Percentiles rank a stretch among this genome's conserved stretches.
Evolutionary conservation across 2,888 invertebrate genomes (phyloP).

Genomic region (Herminia tarsipennalis): DNA sequence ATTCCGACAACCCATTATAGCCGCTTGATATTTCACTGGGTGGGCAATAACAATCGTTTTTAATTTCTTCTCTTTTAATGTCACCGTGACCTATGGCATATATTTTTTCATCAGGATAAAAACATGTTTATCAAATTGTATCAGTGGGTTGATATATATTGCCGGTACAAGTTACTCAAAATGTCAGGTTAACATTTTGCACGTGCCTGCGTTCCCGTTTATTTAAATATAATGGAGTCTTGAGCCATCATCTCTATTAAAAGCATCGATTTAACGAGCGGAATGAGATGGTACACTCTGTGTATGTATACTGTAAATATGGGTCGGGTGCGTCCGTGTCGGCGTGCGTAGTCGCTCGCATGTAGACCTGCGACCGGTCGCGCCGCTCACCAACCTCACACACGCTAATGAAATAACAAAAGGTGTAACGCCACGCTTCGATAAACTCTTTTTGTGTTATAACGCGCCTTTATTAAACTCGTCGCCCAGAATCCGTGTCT

Average conservation of each 20-base stretch:
- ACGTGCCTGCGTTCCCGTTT: slow-evolving; percentile 59
- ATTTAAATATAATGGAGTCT: slow-evolving; percentile 70
- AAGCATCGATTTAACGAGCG: slow-evolving; percentile 79
- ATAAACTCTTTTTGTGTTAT: slow-evolving; percentile 51
- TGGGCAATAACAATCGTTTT: too few species aligned
- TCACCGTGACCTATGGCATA: slow-evolving; percentile 46
- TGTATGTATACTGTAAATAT: slow-evolving; percentile 58
- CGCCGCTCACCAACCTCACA: slow-evolving; percentile 27
- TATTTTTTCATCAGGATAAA: slow-evolving; percentile 36
- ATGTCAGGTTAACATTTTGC: slow-evolving; percentile 66
- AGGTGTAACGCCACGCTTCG: slow-evolving; percentile 53
- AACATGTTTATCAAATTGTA: slow-evolving; percentile 39
- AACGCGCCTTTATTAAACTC: slow-evolving; percentile 32
- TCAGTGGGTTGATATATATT: slow-evolving; percentile 33
- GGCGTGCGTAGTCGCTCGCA: slow-evolving; percentile 51
- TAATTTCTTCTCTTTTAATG: too few species aligned
- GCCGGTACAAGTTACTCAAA: slow-evolving; percentile 44
- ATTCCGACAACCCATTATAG: neutral
- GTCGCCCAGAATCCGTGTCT: slow-evolving; percentile 24
- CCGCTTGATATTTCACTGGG: neutral
- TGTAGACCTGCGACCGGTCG: slow-evolving; percentile 47
- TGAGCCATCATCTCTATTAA: slow-evolving; percentile 77
- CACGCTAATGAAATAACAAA: slow-evolving; percentile 60
- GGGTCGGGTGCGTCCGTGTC: slow-evolving; percentile 58
- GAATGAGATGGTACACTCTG: slow-evolving; percentile 66